These are phyloP conservation scores for Zaprionus bogoriensis DNA, from an alignment of 2,888 invertebrate genomes.

Conservation along the genomic window DNA sequence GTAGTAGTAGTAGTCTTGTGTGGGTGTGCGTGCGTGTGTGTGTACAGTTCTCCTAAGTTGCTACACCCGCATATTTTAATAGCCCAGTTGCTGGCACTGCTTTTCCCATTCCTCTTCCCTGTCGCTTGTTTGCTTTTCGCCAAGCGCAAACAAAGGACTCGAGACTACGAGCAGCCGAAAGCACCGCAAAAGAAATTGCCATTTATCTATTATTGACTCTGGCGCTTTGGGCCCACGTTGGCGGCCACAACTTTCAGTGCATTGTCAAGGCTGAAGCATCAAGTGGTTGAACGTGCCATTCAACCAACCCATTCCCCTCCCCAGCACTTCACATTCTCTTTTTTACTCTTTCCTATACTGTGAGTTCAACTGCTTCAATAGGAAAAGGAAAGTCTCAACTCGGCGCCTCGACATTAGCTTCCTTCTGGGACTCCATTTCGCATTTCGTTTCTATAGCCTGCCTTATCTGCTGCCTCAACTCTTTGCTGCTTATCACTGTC, in stretches of 20 bases:
- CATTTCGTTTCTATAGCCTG: too few species aligned
- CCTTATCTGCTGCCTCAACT: neutral
- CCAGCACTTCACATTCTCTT: neutral
- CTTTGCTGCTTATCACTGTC: neutral
- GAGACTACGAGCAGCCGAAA: slow-evolving; percentile 18
- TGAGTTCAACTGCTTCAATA: neutral
- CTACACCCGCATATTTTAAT: slow-evolving; percentile 73
- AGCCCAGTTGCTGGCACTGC: slow-evolving; percentile 55
- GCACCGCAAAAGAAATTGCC: slow-evolving; percentile 70
- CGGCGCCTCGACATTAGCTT: neutral
- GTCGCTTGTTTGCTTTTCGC: slow-evolving; percentile 53
- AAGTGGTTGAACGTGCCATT: slow-evolving; percentile 52
- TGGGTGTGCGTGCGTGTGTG: slow-evolving; percentile 2
- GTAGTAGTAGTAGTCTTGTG: neutral
- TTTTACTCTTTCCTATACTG: neutral
- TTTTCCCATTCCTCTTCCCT: slow-evolving; percentile 7
- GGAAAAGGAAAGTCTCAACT: neutral
- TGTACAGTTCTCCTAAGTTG: slow-evolving; percentile 16
- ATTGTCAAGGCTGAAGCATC: slow-evolving; percentile 58
- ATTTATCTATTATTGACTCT: slow-evolving; percentile 75
- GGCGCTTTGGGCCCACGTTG: slow-evolving; percentile 24
- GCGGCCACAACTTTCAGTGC: slow-evolving; percentile 27
- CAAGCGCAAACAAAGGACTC: slow-evolving; percentile 63
- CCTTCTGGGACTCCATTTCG: too few species aligned
- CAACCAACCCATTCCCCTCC: too few species aligned